A percentile compares a stretch with the other conserved stretches of the same genome.
Evolutionary conservation across 2,888 invertebrate genomes (phyloP).

Genomic region (Eupithecia vulgata): DNA sequence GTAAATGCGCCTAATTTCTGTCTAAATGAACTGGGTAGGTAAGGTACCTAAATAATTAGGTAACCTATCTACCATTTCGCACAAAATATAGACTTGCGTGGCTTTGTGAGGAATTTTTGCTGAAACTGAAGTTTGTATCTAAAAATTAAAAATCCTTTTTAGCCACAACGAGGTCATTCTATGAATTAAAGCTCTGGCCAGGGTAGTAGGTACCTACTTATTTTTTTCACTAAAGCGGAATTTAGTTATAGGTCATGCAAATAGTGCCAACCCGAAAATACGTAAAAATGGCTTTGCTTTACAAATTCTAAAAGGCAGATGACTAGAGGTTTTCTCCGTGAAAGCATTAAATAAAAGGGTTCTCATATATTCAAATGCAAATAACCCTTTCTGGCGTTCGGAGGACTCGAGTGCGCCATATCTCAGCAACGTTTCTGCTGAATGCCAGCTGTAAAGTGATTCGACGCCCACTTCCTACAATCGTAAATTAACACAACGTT

Average conservation of each 20-base stretch:
- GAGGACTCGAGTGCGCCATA: background rate
- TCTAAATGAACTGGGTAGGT: background rate
- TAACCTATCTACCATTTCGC: too few species aligned
- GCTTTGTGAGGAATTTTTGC: background rate
- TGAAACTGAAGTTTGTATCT: background rate
- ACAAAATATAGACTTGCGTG: background rate
- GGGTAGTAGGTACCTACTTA: background rate
- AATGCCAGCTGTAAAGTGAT: slow-evolving; percentile 14
- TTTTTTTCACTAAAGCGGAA: background rate
- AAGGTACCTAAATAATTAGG: background rate
- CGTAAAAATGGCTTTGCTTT: background rate
- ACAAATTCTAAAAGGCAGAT: background rate
- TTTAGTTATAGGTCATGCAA: background rate
- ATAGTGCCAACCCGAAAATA: background rate
- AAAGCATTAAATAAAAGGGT: background rate
- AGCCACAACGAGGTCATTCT: background rate
- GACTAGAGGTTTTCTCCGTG: background rate
- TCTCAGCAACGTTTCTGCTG: background rate
- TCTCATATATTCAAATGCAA: slow-evolving; percentile 11
- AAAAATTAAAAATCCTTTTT: background rate
- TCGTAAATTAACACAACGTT: slow-evolving; percentile 11
- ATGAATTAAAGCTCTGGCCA: background rate
- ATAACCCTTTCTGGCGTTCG: background rate
- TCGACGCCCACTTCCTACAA: background rate
- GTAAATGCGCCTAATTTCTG: too few species aligned